Percentiles rank a stretch among this genome's conserved stretches.
phyloP scores from a whole-genome alignment of 2,113 vertebrate species.

The Jacana jacana region DNA sequence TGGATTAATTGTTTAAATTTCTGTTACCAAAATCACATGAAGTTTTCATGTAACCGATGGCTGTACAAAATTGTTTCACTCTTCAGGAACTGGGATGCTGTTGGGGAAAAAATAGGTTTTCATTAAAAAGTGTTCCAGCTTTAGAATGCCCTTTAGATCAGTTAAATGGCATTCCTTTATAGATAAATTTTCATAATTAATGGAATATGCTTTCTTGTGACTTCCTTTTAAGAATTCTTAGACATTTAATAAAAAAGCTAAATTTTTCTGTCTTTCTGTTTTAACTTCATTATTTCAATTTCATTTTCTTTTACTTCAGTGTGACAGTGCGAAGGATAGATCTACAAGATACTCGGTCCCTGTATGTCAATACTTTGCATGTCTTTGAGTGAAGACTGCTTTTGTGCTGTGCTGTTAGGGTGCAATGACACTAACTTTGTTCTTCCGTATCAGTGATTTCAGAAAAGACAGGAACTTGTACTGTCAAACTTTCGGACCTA shows the following conservation, averaged over 20 bases:
- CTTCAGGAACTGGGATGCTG: neutral
- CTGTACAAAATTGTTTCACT: neutral
- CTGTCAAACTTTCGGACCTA: neutral
- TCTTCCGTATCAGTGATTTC: neutral
- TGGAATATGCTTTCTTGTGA: neutral
- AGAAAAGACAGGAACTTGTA: neutral
- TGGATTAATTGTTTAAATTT: neutral
- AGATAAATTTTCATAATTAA: neutral
- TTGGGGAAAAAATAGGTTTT: neutral
- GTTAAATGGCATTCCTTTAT: neutral
- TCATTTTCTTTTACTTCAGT: slow-evolving; percentile 41
- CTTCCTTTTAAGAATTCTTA: neutral
- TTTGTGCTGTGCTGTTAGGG: neutral
- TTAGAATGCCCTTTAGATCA: neutral
- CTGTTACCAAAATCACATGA: neutral
- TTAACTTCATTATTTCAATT: neutral
- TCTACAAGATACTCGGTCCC: slow-evolving; percentile 38
- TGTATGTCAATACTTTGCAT: slow-evolving; percentile 45
- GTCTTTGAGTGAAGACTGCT: neutral
- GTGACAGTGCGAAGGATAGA: slow-evolving; percentile 38
- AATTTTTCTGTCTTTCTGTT: neutral
- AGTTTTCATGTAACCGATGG: neutral
- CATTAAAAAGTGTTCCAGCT: neutral
- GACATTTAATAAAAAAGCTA: neutral
- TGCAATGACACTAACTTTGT: neutral